Evolutionary conservation across 2,797 vertebrate genomes (phyloP), one percentile per base, ranked within the genome.

Genomic region (Corythornis leucogaster): DNA sequence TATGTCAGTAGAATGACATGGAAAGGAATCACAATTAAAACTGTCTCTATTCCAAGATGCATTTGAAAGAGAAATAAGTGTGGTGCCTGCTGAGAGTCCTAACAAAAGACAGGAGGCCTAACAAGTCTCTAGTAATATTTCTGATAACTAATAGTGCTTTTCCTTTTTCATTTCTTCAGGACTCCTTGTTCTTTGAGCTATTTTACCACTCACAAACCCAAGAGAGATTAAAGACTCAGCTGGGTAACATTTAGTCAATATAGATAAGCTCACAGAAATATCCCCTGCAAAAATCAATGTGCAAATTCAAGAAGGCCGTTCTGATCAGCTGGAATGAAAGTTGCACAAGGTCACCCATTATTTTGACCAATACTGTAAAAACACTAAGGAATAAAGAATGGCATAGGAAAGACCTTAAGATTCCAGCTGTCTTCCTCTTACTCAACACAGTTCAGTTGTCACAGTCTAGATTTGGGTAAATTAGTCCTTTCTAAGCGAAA

Each of bases 171-270:
- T 85, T 90, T 95, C 80, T 90, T 85, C 66, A 85, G 40, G 28
- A 55, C 40, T 89, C 50, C 73, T 68, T 62, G 51, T 76, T 84
- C 78, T 86, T 80, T 76, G 59, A 94, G 80, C 48, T 64, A 77
- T 48, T 64, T 59, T 68, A 76, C 79, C 46, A 31, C 24, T 74
- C 61, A 53, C 30, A 82, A 10, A 74, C 50, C 40, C 46, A 35
- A 53, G 46, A 90, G 84, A 85, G 57, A 89, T 85, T 87, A 92
- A 90, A 89, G 62, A 67, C 40, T 89, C 68, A 61, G 54, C 28
- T 90, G 81, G 24, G 57, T 70, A 94, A 81, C 73, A 58, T 85
- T 92, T 85, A 90, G 45, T 90, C 87, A 87, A 95, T 89, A 93
- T 21, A 82, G 79, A 81, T 83, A 85, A 90, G 66, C 80, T 87